These are phyloP conservation scores for Apamea crenata DNA, from an alignment of 2,888 invertebrate species.

Conservation along the genomic window DNA sequence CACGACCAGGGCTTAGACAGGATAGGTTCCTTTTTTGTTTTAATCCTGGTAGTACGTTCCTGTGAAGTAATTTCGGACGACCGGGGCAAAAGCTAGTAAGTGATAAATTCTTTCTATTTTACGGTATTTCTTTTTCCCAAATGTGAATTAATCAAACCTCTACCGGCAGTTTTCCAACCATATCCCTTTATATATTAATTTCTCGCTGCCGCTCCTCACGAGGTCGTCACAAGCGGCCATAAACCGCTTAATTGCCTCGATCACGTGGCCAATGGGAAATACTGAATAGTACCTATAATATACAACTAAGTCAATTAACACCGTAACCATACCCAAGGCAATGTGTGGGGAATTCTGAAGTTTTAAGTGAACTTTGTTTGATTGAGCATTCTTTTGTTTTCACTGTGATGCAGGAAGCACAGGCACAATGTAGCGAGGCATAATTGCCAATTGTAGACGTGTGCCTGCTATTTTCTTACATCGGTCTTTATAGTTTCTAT, in stretches of 20 bases:
- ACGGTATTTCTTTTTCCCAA: not conserved
- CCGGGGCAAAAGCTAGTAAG: too few species aligned
- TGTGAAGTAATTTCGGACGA: too few species aligned
- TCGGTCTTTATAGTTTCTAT: too few species aligned
- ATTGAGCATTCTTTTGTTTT: not conserved
- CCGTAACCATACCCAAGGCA: conserved; percentile 13
- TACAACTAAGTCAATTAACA: conserved; percentile 70
- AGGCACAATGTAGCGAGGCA: not conserved
- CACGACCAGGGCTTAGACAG: too few species aligned
- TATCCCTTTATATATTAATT: not conserved
- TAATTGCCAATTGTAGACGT: not conserved
- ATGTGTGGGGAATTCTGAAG: conserved; percentile 3
- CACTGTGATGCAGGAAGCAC: not conserved
- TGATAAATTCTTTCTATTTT: not conserved
- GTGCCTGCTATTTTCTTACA: too few species aligned
- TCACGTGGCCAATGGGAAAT: conserved; percentile 65
- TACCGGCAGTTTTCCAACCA: not conserved
- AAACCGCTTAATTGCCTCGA: conserved; percentile 56
- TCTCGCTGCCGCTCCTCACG: conserved; percentile 26
- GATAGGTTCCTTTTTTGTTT: too few species aligned
- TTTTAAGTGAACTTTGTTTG: not conserved
- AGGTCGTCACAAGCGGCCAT: conserved; percentile 31
- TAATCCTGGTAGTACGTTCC: too few species aligned
- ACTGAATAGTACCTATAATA: conserved; percentile 65
- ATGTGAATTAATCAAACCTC: not conserved